Conservation (phyloP, 2,888 invertebrate species). For the Hartigia nigra region DNA sequence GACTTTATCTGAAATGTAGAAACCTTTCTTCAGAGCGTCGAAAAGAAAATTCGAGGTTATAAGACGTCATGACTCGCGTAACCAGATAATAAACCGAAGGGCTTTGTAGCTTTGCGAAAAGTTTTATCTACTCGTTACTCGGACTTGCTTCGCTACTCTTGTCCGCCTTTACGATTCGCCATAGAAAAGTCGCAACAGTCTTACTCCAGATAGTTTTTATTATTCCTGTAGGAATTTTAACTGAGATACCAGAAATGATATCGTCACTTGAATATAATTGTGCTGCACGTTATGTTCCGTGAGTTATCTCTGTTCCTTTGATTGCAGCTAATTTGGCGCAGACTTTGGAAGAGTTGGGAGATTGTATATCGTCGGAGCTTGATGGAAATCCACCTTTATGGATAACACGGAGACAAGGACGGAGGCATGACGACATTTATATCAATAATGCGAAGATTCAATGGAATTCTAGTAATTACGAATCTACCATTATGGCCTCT, state of each 20-base stretch:
- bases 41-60: slow-evolving; percentile 40
- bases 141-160: slow-evolving; percentile 14
- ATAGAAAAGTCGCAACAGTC: too few relatives aligned
- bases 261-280: too few relatives aligned
- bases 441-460: slow-evolving; percentile 88
- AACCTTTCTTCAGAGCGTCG: background rate
- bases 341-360: slow-evolving; percentile 76
- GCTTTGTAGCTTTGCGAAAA: slow-evolving; percentile 40
- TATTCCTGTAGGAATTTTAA: too few relatives aligned
- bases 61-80: slow-evolving; percentile 40
- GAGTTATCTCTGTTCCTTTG: background rate
- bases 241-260: too few relatives aligned
- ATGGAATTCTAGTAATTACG: slow-evolving; percentile 75
- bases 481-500: slow-evolving; percentile 69
- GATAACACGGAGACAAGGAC: slow-evolving; percentile 77
- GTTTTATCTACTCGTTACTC: slow-evolving; percentile 28
- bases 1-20: too few relatives aligned
- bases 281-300: too few relatives aligned
- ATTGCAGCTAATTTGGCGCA: slow-evolving; percentile 81
- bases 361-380: slow-evolving; percentile 80
- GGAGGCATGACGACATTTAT: slow-evolving; percentile 78
- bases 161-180: slow-evolving; percentile 11
- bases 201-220: too few relatives aligned
- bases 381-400: slow-evolving; percentile 88
- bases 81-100: slow-evolving; percentile 52